Conservation (phyloP, 2,113 vertebrate genomes). For the Corydoras sp. region DNA sequence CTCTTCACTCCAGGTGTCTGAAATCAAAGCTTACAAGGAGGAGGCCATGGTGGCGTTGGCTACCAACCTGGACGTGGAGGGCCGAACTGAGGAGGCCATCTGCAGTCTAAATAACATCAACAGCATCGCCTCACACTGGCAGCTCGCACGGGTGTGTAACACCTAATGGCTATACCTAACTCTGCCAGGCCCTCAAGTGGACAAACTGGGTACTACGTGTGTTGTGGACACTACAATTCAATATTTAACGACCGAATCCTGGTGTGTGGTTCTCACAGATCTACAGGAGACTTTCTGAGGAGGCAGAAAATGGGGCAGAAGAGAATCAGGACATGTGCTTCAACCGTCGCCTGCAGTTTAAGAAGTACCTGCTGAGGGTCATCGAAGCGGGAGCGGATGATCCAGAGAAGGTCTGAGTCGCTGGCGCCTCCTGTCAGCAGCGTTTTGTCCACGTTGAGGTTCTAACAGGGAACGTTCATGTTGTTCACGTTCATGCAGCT, state of each 20-base stretch:
- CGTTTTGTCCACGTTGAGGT: too few relatives aligned
- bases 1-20: slow-evolving; percentile 52
- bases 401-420: slow-evolving; percentile 70
- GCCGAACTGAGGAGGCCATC: slow-evolving; percentile 85
- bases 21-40: slow-evolving; percentile 76
- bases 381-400: slow-evolving; percentile 69
- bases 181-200: not conserved
- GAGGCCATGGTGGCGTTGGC: slow-evolving; percentile 80
- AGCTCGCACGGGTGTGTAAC: slow-evolving; percentile 78
- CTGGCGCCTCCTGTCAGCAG: too few relatives aligned
- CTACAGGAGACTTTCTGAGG: slow-evolving; percentile 87
- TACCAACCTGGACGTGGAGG: slow-evolving; percentile 82
- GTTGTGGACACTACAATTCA: too few relatives aligned
- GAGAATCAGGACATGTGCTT: slow-evolving; percentile 85
- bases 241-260: too few relatives aligned
- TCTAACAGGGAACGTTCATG: too few relatives aligned
- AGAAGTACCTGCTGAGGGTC: slow-evolving; percentile 77
- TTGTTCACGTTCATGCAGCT: slow-evolving; percentile 72
- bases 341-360: slow-evolving; percentile 76
- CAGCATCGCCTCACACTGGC: slow-evolving; percentile 82
- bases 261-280: slow-evolving; percentile 64
- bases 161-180: not conserved
- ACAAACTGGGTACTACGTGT: too few relatives aligned
- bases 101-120: slow-evolving; percentile 82
- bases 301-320: slow-evolving; percentile 78